phyloP scores from a whole-genome alignment of 2,888 invertebrate species.

The Aricia artaxerxes region DNA sequence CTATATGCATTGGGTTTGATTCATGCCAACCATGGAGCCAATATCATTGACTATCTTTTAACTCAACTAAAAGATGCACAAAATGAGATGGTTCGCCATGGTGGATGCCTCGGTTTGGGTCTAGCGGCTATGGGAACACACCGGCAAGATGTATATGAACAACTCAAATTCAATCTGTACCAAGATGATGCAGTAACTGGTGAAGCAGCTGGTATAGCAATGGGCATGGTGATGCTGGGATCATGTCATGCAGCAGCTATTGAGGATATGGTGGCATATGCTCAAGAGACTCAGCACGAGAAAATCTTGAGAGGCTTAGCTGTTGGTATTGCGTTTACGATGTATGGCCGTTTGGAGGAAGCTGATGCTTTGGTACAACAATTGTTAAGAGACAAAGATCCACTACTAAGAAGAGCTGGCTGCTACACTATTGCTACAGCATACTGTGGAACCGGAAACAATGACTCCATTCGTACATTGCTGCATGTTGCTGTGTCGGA shows the following conservation, averaged over 20 bases:
- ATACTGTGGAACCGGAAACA: conserved; percentile 98
- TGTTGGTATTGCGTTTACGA: conserved; percentile 96
- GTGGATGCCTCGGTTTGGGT: conserved; percentile 97
- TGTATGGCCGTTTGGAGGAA: conserved; percentile 98
- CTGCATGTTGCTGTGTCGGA: conserved; percentile 98
- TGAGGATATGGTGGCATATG: conserved; percentile 96
- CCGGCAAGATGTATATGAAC: conserved; percentile 96
- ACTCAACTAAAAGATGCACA: conserved; percentile 97
- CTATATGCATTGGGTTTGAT: conserved; percentile 97
- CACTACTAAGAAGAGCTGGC: conserved; percentile 95
- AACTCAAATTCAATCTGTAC: conserved; percentile 97
- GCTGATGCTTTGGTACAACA: conserved; percentile 96
- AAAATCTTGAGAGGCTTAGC: conserved; percentile 98
- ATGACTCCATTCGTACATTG: conserved; percentile 95
- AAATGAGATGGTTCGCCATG: conserved; percentile 98
- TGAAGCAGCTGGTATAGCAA: conserved; percentile 98
- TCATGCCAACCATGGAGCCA: conserved; percentile 98
- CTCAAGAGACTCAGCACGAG: conserved; percentile 98
- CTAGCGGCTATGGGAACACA: conserved; percentile 99
- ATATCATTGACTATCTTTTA: conserved; percentile 96
- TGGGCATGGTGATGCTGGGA: conserved; percentile 99
- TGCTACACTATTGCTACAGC: conserved; percentile 99
- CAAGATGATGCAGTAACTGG: conserved; percentile 99
- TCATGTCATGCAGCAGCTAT: conserved; percentile 94
- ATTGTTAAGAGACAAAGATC: conserved; percentile 95